Conservation (phyloP, 2,113 vertebrate species). For the Coptodon bakossiorum region DNA sequence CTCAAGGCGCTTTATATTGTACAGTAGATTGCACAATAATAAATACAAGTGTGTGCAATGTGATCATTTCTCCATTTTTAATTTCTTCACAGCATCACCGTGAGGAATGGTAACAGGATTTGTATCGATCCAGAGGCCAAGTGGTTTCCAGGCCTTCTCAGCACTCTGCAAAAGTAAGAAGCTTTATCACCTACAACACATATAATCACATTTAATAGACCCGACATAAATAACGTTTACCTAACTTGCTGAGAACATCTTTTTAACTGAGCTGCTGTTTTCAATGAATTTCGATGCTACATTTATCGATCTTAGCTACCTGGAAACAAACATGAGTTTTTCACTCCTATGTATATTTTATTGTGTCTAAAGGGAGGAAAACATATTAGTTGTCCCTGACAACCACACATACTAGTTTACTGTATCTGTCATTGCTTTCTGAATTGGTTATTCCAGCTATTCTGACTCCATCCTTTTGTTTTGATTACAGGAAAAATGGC, state of each 20-base stretch:
- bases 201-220: neutral
- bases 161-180: neutral
- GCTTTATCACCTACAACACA: neutral
- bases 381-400: neutral
- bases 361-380: neutral
- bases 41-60: neutral
- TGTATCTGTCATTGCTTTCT: neutral
- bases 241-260: neutral
- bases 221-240: fast-evolving
- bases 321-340: neutral
- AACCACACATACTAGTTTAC: neutral
- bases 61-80: neutral
- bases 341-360: fast-evolving
- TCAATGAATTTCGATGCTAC: neutral
- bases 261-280: neutral
- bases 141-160: neutral
- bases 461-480: neutral
- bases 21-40: no score
- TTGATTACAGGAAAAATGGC: neutral
- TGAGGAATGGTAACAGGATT: neutral
- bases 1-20: no score
- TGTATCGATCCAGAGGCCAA: neutral
- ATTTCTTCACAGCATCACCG: constrained; percentile 5
- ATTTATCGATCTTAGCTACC: neutral
- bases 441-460: neutral